Conservation (phyloP, 1,140 invertebrate species). For the Hyphantria cunea region DNA sequence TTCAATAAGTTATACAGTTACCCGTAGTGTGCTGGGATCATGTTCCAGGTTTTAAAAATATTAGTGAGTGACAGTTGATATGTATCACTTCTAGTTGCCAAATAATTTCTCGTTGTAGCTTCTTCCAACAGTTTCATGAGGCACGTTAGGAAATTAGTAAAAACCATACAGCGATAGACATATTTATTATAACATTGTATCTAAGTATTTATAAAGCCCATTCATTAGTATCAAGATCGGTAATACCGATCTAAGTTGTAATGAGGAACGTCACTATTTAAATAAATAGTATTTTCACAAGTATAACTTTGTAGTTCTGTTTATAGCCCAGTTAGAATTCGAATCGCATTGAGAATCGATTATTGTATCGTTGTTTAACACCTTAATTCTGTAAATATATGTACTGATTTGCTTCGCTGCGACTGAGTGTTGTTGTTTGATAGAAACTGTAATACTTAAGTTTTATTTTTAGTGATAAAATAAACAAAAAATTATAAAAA, state of each 20-base stretch:
- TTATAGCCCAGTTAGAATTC: slow-evolving; percentile 37
- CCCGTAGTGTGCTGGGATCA: slow-evolving; percentile 55
- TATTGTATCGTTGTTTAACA: slow-evolving; percentile 46
- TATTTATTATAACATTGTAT: slow-evolving; percentile 72
- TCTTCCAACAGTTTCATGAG: slow-evolving; percentile 66
- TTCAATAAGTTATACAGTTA: slow-evolving; percentile 40
- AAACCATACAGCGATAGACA: slow-evolving; percentile 66
- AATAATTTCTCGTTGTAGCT: slow-evolving; percentile 71
- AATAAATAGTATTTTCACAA: slow-evolving; percentile 55
- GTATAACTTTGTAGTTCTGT: slow-evolving; percentile 55
- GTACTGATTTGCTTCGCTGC: slow-evolving; percentile 74
- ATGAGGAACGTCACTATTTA: slow-evolving; percentile 19
- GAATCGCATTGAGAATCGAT: slow-evolving; percentile 14
- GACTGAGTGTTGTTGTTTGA: slow-evolving; percentile 79
- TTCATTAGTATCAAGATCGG: slow-evolving; percentile 37
- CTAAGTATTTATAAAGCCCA: slow-evolving; percentile 54
- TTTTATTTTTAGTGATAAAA: slow-evolving; percentile 81
- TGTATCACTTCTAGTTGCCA: slow-evolving; percentile 78
- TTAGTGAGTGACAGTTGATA: slow-evolving; percentile 67
- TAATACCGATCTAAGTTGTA: slow-evolving; percentile 15
- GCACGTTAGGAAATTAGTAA: slow-evolving; percentile 64
- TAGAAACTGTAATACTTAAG: slow-evolving; percentile 81
- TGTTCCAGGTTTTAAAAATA: slow-evolving; percentile 62
- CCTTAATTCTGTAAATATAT: slow-evolving; percentile 78
- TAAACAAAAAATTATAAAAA: slow-evolving; percentile 77